A percentile compares a stretch with the other conserved stretches of the same genome.
Conservation (phyloP, 2,113 vertebrate species). For the Falcunculus frontatus region DNA sequence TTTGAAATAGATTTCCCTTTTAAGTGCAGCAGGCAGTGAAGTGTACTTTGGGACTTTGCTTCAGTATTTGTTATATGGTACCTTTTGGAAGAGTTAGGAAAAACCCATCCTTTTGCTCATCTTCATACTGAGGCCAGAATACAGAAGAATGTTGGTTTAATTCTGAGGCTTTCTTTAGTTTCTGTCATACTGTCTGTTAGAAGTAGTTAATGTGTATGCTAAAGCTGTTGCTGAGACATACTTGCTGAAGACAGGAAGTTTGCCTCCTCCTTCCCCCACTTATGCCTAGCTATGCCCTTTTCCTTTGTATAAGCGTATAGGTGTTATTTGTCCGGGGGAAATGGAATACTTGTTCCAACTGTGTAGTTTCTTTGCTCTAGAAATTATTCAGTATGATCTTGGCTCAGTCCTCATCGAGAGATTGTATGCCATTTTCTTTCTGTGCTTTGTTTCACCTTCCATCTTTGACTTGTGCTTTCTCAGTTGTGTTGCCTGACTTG, state of each 20-base stretch:
- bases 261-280: background rate
- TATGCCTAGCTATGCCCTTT: background rate
- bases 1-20: background rate
- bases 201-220: background rate
- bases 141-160: background rate
- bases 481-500: background rate
- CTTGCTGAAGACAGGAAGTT: background rate
- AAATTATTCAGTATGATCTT: background rate
- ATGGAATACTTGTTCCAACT: background rate
- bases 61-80: background rate
- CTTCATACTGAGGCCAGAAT: background rate
- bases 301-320: background rate
- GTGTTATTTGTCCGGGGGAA: background rate
- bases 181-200: background rate
- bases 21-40: background rate
- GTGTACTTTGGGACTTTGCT: background rate
- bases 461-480: background rate
- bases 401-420: background rate
- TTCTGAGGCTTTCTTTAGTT: background rate
- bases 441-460: background rate
- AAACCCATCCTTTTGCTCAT: background rate
- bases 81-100: background rate
- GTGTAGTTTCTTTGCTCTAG: background rate
- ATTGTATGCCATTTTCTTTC: background rate
- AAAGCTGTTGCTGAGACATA: background rate